phyloP scores from a whole-genome alignment of 1,140 invertebrate genomes.

The Drosophila takahashii region DNA sequence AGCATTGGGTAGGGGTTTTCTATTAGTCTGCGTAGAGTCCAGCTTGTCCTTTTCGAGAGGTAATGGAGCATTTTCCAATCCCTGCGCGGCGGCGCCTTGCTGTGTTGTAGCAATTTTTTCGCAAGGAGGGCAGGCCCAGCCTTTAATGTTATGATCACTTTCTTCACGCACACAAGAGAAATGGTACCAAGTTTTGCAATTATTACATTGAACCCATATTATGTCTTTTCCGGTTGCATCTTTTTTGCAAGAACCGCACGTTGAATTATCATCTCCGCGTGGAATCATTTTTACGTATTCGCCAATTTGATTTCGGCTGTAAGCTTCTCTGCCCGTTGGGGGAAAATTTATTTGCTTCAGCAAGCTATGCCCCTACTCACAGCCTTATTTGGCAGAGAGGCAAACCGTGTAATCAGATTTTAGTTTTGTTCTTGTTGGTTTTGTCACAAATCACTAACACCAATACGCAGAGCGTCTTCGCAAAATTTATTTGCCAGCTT shows the following conservation, averaged over 20 bases:
- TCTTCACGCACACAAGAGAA: not conserved
- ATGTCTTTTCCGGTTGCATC: not conserved
- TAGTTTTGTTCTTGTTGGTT: no score
- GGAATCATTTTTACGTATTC: not conserved
- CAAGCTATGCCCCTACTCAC: constrained; percentile 3
- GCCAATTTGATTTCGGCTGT: no score
- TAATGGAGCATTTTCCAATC: not conserved
- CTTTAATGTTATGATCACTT: not conserved
- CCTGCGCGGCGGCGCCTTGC: not conserved
- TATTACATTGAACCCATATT: not conserved
- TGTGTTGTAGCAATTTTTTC: not conserved
- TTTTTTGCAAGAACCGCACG: not conserved
- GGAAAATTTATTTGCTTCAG: constrained; percentile 3
- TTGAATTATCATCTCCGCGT: not conserved
- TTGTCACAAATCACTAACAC: no score
- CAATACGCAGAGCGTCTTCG: no score
- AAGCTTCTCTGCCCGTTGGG: not conserved
- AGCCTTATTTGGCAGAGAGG: not conserved
- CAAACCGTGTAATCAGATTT: no score
- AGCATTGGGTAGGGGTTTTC: no score
- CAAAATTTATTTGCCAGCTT: no score
- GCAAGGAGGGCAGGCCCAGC: not conserved
- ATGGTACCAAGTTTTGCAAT: not conserved
- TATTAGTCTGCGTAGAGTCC: no score
- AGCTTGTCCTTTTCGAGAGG: no score